Percentiles rank a stretch among this genome's conserved stretches.
Conservation (phyloP, 2,888 invertebrate genomes). For the Brachypalpus laphriformis region DNA sequence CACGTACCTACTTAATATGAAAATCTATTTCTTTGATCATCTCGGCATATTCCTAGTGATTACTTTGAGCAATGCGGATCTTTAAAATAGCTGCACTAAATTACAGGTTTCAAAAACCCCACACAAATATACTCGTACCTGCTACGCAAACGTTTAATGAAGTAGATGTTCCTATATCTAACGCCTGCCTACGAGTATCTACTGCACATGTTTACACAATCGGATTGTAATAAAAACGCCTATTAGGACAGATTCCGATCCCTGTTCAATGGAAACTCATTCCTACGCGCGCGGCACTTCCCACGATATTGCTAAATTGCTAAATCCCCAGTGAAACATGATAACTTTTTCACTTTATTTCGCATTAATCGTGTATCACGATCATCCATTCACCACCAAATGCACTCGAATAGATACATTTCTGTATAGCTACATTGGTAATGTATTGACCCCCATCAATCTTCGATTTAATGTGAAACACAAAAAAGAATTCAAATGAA, state of each 20-base stretch:
- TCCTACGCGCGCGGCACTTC: constrained; percentile 12
- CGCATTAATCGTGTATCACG: constrained; percentile 25
- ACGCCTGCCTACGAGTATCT: background rate
- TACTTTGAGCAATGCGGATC: too few species aligned
- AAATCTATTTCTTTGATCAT: too few species aligned
- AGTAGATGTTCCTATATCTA: background rate
- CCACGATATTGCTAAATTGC: constrained; percentile 48
- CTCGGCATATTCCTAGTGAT: too few species aligned
- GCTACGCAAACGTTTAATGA: background rate
- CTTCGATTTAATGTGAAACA: constrained; percentile 50
- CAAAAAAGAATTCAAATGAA: background rate
- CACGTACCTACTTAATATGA: too few species aligned
- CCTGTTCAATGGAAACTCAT: constrained; percentile 13
- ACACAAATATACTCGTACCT: too few species aligned
- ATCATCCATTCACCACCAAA: constrained; percentile 11
- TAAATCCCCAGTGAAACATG: constrained; percentile 35
- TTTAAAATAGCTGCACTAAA: too few species aligned
- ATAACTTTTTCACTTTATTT: constrained; percentile 36
- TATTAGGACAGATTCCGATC: constrained; percentile 21
- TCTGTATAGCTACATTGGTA: constrained; percentile 25
- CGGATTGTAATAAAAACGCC: constrained; percentile 27
- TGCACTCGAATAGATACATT: constrained; percentile 32
- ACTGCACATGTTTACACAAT: constrained; percentile 20
- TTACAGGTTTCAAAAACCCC: too few species aligned
- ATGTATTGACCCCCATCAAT: constrained; percentile 71